Evolutionary conservation across 2,888 invertebrate genomes (phyloP), one percentile per base, ranked within the genome.

Genomic region (Lepidonotus clava): DNA sequence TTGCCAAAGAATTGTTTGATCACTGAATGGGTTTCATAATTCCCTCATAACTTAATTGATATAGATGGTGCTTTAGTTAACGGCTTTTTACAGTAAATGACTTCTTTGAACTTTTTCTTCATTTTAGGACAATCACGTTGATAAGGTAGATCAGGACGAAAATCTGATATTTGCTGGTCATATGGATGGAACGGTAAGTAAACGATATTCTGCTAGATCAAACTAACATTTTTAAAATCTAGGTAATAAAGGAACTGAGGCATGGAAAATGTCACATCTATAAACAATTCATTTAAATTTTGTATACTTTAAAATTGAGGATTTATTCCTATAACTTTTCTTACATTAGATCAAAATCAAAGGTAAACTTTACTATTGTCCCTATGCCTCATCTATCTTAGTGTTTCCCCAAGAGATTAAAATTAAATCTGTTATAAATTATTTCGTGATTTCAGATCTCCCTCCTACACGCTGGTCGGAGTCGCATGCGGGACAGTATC

Each of bases 391-490:
- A 46, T 18, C 46, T 46, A n/a, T n/a, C n/a, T n/a, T n/a, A n/a
- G n/a, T n/a, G n/a, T n/a, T n/a, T n/a, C n/a, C n/a, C n/a, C n/a
- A n/a, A n/a, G n/a, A n/a, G 21, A 14, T 53, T 66, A 77, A 56
- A 46, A 1, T 56, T 0, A 38, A n/a, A n/a, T n/a, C n/a, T 46
- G 46, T 46, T 46, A 11, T 18, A 46, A 8, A 11, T 46, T 18
- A 46, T 46, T 46, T 8, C 8, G 4, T 67, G 67, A 8, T 56
- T 61, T 28, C 87, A 92, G 92, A 90, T 92, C 24, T 88, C 88
- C 8, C 85, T 92, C 24, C 86, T 91, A 86, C 90, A 91, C 83
- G 89, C 91, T 0, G 76, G 83, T 21, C 56, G 88, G 18, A 89
- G 88, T 85, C 6, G 0, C 1, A 61, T 84, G 84, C 6, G 2